Base-by-base conservation (phyloP, 1,140 invertebrate genomes). In the Apis florea region DNA sequence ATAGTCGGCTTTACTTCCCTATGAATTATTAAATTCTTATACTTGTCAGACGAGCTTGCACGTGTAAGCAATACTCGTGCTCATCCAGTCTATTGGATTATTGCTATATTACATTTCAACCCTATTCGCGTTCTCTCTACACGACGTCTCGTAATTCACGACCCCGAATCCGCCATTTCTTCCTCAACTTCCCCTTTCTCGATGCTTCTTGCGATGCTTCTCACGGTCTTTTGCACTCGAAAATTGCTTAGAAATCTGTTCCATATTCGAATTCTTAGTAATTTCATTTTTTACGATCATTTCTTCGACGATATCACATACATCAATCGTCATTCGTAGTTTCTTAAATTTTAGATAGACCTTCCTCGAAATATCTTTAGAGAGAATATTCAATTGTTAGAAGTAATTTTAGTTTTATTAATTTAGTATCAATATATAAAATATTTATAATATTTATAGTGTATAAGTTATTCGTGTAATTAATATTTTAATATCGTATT, bases 11-110 rank as follows among this genome's bases (percentile, higher is more conserved):
- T 58, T n/a, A 72, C 21, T 58, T 58, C 26, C 54, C 15, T 13
- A 54, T 72, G 70, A 72, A 21, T 40, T 72, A 72, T 72, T n/a
- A 72, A 59, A 56, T 58, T 72, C 70, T 72, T 72, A 47, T 31
- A 59, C 31, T 56, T 58, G 70, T 54, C 31, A 72, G 59, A 58
- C 70, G 70, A 72, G 47, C 54, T 24, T 31, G 31, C 21, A 31
- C 31, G 40, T 19, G 31, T 10, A 40, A 56, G 53, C 19, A 54
- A 26, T 21, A 12, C 26, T 40, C 26, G 17, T 24, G 26, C 58
- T 58, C 53, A 53, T 56, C 26, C 53, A 53, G 19, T 4, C 54
- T 54, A 72, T 72, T 47, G 31, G 70, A 40, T 72, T 72, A 72
- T 72, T 72, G 54, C 54, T 58, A 24, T 17, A 47, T 21, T 58